These are phyloP conservation scores for Gobiocypris rarus DNA, from an alignment of 2,113 vertebrate species.

Conservation along the genomic window DNA sequence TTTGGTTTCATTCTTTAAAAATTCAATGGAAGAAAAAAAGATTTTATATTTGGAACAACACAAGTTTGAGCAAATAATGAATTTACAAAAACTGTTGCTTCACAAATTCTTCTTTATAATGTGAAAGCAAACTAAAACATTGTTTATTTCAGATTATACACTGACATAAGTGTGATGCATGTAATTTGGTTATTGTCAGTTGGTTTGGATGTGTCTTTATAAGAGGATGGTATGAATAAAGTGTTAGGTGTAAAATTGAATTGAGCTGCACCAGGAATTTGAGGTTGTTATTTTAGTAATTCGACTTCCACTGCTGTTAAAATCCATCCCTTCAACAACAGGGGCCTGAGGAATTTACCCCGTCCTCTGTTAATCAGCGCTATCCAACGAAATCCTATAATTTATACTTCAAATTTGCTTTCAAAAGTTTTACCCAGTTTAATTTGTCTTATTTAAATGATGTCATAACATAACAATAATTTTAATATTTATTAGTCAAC, in stretches of 20 bases:
- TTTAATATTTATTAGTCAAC: neutral
- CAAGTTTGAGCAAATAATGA: too few relatives aligned
- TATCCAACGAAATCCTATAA: neutral
- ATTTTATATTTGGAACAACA: neutral
- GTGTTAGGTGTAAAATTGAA: neutral
- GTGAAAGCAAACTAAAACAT: neutral
- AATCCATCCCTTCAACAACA: slow-evolving; percentile 25
- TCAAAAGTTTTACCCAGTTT: neutral
- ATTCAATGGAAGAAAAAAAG: neutral
- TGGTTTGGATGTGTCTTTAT: neutral
- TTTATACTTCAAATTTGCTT: neutral
- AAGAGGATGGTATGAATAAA: neutral
- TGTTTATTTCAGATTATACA: neutral
- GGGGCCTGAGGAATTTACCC: neutral
- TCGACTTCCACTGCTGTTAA: neutral
- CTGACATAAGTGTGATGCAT: neutral
- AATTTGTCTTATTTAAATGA: neutral
- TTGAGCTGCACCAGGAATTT: slow-evolving; percentile 25
- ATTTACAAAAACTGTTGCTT: too few relatives aligned
- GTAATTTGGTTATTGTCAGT: neutral
- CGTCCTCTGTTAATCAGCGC: neutral
- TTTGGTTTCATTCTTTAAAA: neutral
- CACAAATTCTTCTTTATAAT: too few relatives aligned
- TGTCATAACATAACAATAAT: neutral
- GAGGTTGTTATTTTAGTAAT: slow-evolving; percentile 43